Base-by-base conservation (phyloP, 2,888 invertebrate species). In the Latheticus oryzae region DNA sequence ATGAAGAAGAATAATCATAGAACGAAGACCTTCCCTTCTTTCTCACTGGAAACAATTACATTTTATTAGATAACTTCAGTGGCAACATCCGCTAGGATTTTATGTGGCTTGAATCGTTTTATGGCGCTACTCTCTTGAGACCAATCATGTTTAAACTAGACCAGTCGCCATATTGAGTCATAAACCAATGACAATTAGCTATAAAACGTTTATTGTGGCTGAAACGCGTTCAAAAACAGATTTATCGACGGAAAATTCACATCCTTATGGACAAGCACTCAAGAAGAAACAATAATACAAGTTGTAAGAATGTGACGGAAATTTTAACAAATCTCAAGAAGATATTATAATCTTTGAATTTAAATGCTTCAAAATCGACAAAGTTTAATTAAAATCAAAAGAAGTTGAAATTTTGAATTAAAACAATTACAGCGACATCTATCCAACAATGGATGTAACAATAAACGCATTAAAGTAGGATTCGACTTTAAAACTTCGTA, bases 121-220 rank as follows among this genome's bases (percentile, higher is more conserved):
- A 78, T 70, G 74, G 69, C 63, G 43, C 56, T 64, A 67, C 65
- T 76, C 78, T 70, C 77, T 54, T 30, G 75, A 67, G 79, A 67
- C 77, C 77, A 78, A 79, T 79, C 77, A 76, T 73, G 72, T 78
- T 78, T 77, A 77, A 78, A 78, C 74, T 74, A 73, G 76, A 74
- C 73, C 73, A 70, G 74, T 73, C 73, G 76, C 78, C 78, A 79
- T 79, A 79, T 79, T 79, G 78, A 74, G 73, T 65, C 75, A 78
- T 78, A 79, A 78, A 79, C 76, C 78, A 74, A 78, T 77, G 75
- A 76, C 79, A 79, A 79, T 79, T 79, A 78, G 75, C 78, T 67
- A 78, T 79, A 78, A 79, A 79, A 73, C 74, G 74, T 76, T 78
- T 78, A 78, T 78, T 70, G 75, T 68, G 65, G 63, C 62, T 72